Evolutionary conservation across 2,888 invertebrate genomes (phyloP), one percentile per base, ranked within the genome.

Genomic region (Apotomis capreana): DNA sequence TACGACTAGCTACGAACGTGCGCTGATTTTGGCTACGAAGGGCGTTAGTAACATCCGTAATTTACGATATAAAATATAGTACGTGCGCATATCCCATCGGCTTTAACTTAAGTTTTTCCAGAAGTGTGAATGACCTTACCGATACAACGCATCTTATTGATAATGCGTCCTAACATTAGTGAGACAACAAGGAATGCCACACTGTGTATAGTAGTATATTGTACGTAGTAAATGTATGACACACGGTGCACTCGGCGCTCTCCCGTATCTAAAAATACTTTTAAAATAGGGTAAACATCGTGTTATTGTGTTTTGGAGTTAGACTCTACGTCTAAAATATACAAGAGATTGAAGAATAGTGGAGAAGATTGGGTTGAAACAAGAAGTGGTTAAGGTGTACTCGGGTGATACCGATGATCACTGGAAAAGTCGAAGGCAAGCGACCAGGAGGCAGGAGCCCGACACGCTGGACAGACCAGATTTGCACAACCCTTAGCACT

Each of bases 181-280:
- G 49, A 49, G 9, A 0, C 6, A 1, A 49, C 49, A 44, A 44
- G 26, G 26, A 44, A 44, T 44, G 44, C 3, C 44, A 8, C 3
- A 44, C 44, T 44, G 8, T 44, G 8, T 44, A 6, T 6, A 26
- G 26, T 26, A 49, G 49, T 49, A 49, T 10, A 49, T 49, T 44
- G 9, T 49, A 49, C 9, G 1, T 49, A 49, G 49, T 49, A 49
- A 49, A 61, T 46, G 13, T 5, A 49, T 61, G 46, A 44, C 63
- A 64, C 52, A 54, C 63, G 37, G 9, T 10, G 54, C 63, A 64
- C 40, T 49, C 63, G n/a, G 51, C 51, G 40, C 63, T 54, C 54
- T 40, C 49, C 61, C 40, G 52, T 15, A 6, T 54, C 40, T 54
- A 54, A 54, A 64, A 64, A 64, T 64, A 62, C 61, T 8, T 4